Percentiles rank a stretch among this genome's conserved stretches.
phyloP scores from a whole-genome alignment of 2,888 invertebrate genomes.

The Eupithecia tripunctaria region DNA sequence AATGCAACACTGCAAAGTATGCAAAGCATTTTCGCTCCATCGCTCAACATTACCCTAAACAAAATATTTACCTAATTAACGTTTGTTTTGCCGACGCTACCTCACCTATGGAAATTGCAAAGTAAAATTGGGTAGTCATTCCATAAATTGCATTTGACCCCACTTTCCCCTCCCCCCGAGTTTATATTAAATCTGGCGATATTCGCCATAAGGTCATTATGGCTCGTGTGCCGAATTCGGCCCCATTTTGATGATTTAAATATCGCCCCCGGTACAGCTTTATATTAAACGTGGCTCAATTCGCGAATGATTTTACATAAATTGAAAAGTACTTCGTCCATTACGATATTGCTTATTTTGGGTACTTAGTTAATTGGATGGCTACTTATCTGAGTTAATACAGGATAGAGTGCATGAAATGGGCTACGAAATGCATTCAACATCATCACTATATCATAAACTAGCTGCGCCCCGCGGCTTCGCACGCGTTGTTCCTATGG shows the following conservation, averaged over 20 bases:
- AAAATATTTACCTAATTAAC: conserved; percentile 21
- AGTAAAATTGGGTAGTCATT: conserved; percentile 71
- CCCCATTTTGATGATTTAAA: conserved; percentile 35
- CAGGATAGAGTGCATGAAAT: background rate
- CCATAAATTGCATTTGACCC: conserved; percentile 67
- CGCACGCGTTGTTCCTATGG: too few relatives aligned
- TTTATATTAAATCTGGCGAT: conserved; percentile 63
- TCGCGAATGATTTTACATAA: conserved; percentile 23
- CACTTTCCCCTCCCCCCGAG: conserved; percentile 45
- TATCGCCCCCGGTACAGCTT: conserved; percentile 26
- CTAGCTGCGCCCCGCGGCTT: too few relatives aligned
- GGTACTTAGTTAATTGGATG: background rate
- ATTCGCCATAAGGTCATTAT: conserved; percentile 47
- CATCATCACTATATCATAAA: background rate
- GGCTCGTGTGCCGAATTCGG: background rate
- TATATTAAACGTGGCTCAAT: conserved; percentile 16
- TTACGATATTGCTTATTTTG: conserved; percentile 1
- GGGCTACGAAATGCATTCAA: background rate
- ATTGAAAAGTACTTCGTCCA: conserved; percentile 9
- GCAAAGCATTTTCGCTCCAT: background rate
- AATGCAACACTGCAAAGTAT: conserved; percentile 1
- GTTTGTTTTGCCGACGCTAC: conserved; percentile 35
- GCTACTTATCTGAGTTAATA: background rate
- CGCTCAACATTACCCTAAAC: conserved; percentile 6
- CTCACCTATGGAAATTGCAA: conserved; percentile 58